These are phyloP conservation scores for Chlorodrepanis virens DNA, from an alignment of 2,113 vertebrate species.

Conservation along the genomic window DNA sequence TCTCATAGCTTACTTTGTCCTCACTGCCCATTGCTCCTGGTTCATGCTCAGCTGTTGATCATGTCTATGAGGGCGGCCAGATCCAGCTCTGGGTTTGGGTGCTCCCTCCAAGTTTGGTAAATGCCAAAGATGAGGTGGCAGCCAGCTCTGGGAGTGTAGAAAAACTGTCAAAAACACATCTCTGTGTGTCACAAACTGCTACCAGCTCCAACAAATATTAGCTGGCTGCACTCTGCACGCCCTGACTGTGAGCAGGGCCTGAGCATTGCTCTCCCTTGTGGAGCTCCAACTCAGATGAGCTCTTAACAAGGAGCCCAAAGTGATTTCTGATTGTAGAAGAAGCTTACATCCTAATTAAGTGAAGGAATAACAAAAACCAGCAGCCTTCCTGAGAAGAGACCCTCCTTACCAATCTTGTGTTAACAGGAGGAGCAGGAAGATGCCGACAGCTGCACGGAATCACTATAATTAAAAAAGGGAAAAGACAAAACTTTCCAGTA, in stretches of 20 bases:
- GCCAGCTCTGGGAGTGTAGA: background rate
- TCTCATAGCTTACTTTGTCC: background rate
- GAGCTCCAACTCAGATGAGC: background rate
- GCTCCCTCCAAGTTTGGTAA: background rate
- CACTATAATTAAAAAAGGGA: conserved; percentile 66
- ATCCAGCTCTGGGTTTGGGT: background rate
- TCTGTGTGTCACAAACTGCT: background rate
- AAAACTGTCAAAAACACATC: background rate
- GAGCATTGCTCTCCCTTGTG: background rate
- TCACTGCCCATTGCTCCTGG: background rate
- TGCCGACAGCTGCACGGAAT: conserved; percentile 59
- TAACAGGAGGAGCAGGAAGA: conserved; percentile 26
- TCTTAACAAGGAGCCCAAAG: accelerated
- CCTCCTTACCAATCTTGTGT: background rate
- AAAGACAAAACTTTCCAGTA: background rate
- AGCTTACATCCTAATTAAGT: background rate
- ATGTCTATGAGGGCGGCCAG: accelerated
- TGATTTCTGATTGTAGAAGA: background rate
- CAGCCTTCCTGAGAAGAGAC: conserved; percentile 42
- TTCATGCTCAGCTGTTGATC: background rate
- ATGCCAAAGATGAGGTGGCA: background rate
- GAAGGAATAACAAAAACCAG: conserved; percentile 33
- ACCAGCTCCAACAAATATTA: background rate
- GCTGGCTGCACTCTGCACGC: background rate
- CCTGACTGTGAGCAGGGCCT: background rate